A percentile compares a stretch with the other conserved stretches of the same genome.
These are phyloP conservation scores for Fukomys damarensis DNA, from an alignment of 2,113 vertebrate species.

Conservation along the genomic window DNA sequence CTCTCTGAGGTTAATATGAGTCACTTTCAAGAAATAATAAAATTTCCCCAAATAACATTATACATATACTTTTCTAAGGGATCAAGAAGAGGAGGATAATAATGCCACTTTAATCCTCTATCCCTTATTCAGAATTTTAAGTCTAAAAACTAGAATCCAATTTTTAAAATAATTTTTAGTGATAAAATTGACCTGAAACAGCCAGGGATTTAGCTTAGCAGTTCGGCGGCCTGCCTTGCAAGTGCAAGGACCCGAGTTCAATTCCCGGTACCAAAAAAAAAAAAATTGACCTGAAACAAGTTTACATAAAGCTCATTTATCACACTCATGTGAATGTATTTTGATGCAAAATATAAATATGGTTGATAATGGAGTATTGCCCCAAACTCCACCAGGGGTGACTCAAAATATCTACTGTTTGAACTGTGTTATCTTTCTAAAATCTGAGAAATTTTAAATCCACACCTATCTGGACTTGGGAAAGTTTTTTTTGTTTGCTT, in stretches of 20 bases:
- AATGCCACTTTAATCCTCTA: neutral
- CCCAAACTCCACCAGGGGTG: neutral
- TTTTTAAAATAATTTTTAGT: neutral
- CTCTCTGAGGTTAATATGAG: neutral
- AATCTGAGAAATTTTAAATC: neutral
- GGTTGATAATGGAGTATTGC: neutral
- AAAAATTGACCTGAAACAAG: neutral
- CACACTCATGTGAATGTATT: neutral
- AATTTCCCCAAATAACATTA: neutral
- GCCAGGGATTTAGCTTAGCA: no score
- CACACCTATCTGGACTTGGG: neutral
- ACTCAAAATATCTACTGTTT: neutral
- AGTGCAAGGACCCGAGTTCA: no score
- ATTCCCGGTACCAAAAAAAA: no score
- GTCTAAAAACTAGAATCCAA: conserved; percentile 18
- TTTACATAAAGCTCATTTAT: neutral
- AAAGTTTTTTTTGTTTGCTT: no score
- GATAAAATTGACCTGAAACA: no score
- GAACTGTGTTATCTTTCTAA: neutral
- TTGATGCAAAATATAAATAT: conserved; percentile 32
- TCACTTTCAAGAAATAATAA: conserved; percentile 7
- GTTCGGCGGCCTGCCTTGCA: no score
- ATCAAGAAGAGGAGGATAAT: no score
- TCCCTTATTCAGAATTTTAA: neutral
- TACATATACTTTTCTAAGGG: neutral